A percentile compares a stretch with the other conserved stretches of the same genome.
Evolutionary conservation across 2,888 invertebrate genomes (phyloP).

Genomic region (Anoncus sp.): DNA sequence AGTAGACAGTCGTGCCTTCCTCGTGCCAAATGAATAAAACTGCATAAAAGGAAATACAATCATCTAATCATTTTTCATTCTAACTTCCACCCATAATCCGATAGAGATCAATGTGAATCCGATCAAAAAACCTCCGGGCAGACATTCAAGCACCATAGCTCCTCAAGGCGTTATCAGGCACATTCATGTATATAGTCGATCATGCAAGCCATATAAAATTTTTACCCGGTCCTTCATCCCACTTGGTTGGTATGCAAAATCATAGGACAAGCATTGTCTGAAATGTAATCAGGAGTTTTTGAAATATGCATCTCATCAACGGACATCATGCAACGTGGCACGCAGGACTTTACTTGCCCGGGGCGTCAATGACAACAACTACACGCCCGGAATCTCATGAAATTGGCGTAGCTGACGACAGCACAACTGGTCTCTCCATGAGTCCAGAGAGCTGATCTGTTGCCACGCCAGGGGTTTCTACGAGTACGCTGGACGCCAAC

Average conservation of each 20-base stretch:
- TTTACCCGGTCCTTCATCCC: not conserved
- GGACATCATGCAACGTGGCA: not conserved
- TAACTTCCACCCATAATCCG: no score
- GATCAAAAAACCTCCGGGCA: not conserved
- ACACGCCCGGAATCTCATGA: slow-evolving; percentile 33
- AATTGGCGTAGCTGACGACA: slow-evolving; percentile 69
- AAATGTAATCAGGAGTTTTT: not conserved
- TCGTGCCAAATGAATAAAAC: no score
- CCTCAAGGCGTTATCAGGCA: no score
- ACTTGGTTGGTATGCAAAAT: not conserved
- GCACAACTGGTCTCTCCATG: slow-evolving; percentile 53
- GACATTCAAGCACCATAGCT: not conserved
- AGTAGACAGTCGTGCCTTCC: no score
- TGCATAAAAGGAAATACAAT: no score
- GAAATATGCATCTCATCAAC: slow-evolving; percentile 6
- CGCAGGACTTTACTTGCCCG: not conserved
- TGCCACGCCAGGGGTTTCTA: slow-evolving; percentile 47
- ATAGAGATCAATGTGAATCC: no score
- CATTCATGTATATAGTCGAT: no score
- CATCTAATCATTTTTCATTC: no score
- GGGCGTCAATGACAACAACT: slow-evolving; percentile 30
- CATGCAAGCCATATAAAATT: not conserved
- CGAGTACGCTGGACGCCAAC: slow-evolving; percentile 49
- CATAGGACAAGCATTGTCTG: not conserved
- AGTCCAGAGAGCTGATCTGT: slow-evolving; percentile 41